These are phyloP conservation scores for Trematocara stigmaticum DNA, from an alignment of 2,113 vertebrate genomes.

Conservation along the genomic window DNA sequence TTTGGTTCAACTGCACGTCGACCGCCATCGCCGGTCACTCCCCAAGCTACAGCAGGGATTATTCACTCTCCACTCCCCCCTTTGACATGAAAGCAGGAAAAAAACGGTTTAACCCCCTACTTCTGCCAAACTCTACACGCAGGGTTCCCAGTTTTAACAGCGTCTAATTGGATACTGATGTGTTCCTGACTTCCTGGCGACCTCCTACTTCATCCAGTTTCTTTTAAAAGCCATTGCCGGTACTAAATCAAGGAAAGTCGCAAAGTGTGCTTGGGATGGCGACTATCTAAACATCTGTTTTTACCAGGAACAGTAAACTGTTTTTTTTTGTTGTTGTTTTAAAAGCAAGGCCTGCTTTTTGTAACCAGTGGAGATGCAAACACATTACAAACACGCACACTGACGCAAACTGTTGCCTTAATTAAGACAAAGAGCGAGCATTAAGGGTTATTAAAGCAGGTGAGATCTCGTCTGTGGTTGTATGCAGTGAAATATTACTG, in stretches of 20 bases:
- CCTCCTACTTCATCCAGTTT: constrained; percentile 1
- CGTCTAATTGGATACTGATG: constrained; percentile 64
- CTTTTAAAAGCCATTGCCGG: background rate
- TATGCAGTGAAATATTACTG: constrained; percentile 14
- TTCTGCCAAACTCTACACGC: constrained; percentile 38
- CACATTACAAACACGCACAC: background rate
- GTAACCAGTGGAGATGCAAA: background rate
- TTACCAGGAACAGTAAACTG: constrained; percentile 44
- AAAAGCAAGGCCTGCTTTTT: background rate
- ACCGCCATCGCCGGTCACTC: background rate
- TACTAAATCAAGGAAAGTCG: constrained; percentile 17
- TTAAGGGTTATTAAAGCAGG: background rate
- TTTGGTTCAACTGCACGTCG: background rate
- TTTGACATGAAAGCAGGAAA: constrained; percentile 9
- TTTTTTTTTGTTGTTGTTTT: background rate
- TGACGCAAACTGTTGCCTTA: background rate
- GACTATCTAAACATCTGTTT: constrained; percentile 47
- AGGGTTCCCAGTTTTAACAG: constrained; percentile 40
- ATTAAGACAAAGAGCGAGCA: constrained; percentile 1
- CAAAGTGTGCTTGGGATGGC: background rate
- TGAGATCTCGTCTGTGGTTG: background rate
- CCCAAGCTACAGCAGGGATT: background rate
- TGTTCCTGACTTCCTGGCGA: constrained; percentile 43
- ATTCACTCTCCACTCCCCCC: background rate
- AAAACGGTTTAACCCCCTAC: background rate